Evolutionary conservation across 2,888 invertebrate genomes (phyloP).

Genomic region (Dolichomitus sp.): DNA sequence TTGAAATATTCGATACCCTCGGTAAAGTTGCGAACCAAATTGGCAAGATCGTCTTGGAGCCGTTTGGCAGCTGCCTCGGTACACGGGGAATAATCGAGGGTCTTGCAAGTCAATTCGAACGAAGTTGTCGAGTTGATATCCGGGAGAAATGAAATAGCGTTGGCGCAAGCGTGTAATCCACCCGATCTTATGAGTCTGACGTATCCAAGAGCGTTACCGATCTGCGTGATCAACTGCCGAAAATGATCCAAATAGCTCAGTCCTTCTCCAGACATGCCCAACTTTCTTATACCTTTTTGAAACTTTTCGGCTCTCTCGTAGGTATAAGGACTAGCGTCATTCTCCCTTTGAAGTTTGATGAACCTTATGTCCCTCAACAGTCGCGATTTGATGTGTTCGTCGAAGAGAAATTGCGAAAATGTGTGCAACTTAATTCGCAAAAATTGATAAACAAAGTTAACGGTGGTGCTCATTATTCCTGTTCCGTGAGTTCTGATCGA

Average conservation of each 20-base stretch:
- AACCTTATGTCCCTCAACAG: slow-evolving; percentile 95
- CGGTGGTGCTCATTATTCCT: slow-evolving; percentile 98
- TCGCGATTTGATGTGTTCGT: slow-evolving; percentile 98
- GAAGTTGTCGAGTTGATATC: slow-evolving; percentile 90
- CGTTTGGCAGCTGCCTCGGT: slow-evolving; percentile 90
- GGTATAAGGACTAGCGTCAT: slow-evolving; percentile 91
- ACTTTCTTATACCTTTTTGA: slow-evolving; percentile 95
- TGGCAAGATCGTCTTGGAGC: slow-evolving; percentile 92
- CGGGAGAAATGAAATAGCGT: slow-evolving; percentile 96
- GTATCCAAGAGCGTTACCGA: slow-evolving; percentile 98
- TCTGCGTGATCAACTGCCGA: slow-evolving; percentile 96
- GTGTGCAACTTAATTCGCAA: slow-evolving; percentile 96
- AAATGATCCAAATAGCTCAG: slow-evolving; percentile 97
- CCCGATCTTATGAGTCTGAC: slow-evolving; percentile 97
- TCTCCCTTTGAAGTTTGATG: slow-evolving; percentile 90
- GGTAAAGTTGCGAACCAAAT: slow-evolving; percentile 93
- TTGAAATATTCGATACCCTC: slow-evolving; percentile 96
- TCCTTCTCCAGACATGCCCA: slow-evolving; percentile 94
- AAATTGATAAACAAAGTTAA: slow-evolving; percentile 97
- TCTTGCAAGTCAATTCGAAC: slow-evolving; percentile 89
- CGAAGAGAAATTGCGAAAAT: slow-evolving; percentile 98
- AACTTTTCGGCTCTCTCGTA: slow-evolving; percentile 98
- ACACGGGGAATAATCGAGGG: slow-evolving; percentile 88
- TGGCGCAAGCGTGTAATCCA: slow-evolving; percentile 96
- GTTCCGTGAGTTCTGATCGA: slow-evolving; percentile 98